phyloP scores from a whole-genome alignment of 2,113 vertebrate genomes.

The Galeopterus variegatus region DNA sequence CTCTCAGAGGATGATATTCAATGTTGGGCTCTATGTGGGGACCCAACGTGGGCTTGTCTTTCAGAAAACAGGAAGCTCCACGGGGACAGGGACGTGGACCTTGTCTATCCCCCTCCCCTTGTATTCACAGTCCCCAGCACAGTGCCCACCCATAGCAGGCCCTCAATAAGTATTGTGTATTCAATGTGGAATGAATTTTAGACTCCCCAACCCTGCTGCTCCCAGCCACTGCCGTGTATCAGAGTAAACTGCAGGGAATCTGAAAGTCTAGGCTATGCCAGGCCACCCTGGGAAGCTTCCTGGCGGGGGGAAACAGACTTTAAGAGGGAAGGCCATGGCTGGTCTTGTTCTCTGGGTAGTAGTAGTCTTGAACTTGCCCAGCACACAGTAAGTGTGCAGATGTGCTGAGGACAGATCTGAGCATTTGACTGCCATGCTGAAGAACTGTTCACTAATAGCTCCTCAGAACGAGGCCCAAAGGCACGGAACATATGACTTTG shows the following conservation, averaged over 20 bases:
- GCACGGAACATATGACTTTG: background rate
- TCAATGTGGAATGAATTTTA: background rate
- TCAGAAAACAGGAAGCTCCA: background rate
- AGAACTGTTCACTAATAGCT: background rate
- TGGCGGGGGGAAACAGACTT: background rate
- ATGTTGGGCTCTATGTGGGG: background rate
- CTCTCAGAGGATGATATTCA: background rate
- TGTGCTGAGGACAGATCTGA: background rate
- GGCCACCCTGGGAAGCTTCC: background rate
- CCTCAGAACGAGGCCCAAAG: background rate
- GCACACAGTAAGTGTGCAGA: background rate
- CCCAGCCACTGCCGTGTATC: background rate
- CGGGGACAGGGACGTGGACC: background rate
- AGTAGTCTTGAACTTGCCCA: background rate
- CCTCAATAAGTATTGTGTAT: background rate
- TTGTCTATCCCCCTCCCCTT: too few species aligned
- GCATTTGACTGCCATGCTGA: background rate
- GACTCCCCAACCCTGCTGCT: too few species aligned
- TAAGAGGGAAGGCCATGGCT: accelerated
- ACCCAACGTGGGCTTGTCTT: background rate
- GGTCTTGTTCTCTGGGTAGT: background rate
- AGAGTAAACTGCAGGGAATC: background rate
- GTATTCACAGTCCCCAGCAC: accelerated
- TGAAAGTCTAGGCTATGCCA: background rate
- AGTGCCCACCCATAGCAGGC: background rate